Percentiles rank a stretch among this genome's conserved stretches.
phyloP scores from a whole-genome alignment of 1,140 invertebrate species.

The Notospermus geniculatus region DNA sequence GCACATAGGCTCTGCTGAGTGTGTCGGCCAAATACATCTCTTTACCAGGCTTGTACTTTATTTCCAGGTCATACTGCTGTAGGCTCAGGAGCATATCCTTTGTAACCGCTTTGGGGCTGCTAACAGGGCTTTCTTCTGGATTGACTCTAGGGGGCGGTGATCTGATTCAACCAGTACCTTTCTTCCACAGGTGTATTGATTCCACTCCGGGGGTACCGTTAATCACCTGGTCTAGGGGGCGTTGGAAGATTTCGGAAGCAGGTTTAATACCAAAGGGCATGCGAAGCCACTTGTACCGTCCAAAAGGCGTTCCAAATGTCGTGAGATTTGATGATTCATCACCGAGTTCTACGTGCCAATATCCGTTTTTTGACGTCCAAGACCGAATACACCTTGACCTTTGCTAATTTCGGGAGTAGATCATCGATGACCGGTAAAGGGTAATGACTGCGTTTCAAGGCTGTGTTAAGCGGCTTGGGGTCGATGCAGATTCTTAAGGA shows the following conservation, averaged over 20 bases:
- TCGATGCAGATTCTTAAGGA: slow-evolving; percentile 23
- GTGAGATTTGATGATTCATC: slow-evolving; percentile 32
- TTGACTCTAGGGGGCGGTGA: slow-evolving; percentile 50
- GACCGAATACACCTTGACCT: slow-evolving; percentile 12
- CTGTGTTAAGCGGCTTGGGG: slow-evolving; percentile 27
- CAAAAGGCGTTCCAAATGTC: slow-evolving; percentile 36
- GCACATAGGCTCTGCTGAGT: slow-evolving; percentile 16
- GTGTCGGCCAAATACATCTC: slow-evolving; percentile 53
- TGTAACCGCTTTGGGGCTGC: slow-evolving; percentile 52
- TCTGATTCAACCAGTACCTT: slow-evolving; percentile 30
- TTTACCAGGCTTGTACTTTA: slow-evolving; percentile 48
- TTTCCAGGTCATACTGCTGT: slow-evolving; percentile 52
- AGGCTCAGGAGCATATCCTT: slow-evolving; percentile 53
- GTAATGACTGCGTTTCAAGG: slow-evolving; percentile 27
- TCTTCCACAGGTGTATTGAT: slow-evolving; percentile 45
- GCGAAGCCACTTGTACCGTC: slow-evolving; percentile 16
- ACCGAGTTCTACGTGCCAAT: slow-evolving; percentile 41
- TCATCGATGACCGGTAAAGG: slow-evolving; percentile 13
- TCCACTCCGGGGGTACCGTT: slow-evolving; percentile 40
- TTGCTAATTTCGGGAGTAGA: background rate
- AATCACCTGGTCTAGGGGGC: slow-evolving; percentile 33
- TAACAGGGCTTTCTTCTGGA: slow-evolving; percentile 52
- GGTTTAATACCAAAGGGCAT: slow-evolving; percentile 22
- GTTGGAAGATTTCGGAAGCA: slow-evolving; percentile 41
- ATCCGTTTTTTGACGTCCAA: slow-evolving; percentile 38